Percentiles rank a stretch among this genome's conserved stretches.
Evolutionary conservation across 2,113 vertebrate genomes (phyloP).

Genomic region (Rissa tridactyla): DNA sequence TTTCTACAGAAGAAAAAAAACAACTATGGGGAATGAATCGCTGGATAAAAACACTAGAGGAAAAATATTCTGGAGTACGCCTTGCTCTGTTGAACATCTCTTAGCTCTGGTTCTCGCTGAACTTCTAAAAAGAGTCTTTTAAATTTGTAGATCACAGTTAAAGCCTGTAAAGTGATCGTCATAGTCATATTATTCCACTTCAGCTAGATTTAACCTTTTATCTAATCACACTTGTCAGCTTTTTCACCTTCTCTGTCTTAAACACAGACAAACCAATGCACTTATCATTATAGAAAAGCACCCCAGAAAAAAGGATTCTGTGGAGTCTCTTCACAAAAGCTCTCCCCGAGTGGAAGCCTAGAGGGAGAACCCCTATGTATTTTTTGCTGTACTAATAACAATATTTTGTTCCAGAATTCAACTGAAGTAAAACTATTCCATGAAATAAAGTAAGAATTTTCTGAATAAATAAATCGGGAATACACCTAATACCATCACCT

Average conservation of each 20-base stretch:
- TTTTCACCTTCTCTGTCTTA: background rate
- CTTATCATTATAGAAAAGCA: background rate
- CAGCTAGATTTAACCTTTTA: background rate
- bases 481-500: background rate
- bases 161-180: background rate
- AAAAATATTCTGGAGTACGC: background rate
- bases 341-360: background rate
- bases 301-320: background rate
- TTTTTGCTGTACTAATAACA: background rate
- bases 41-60: background rate
- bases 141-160: background rate
- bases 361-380: background rate
- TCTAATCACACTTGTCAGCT: background rate
- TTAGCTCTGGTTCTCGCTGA: background rate
- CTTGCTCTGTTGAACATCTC: background rate
- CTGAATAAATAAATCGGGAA: background rate
- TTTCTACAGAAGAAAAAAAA: background rate
- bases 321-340: background rate
- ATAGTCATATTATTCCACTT: background rate
- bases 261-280: accelerated
- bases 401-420: background rate
- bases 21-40: background rate
- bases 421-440: background rate
- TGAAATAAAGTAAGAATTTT: background rate
- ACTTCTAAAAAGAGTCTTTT: background rate